phyloP scores from a whole-genome alignment of 2,888 invertebrate species.

The Tanytarsus gracilentus region DNA sequence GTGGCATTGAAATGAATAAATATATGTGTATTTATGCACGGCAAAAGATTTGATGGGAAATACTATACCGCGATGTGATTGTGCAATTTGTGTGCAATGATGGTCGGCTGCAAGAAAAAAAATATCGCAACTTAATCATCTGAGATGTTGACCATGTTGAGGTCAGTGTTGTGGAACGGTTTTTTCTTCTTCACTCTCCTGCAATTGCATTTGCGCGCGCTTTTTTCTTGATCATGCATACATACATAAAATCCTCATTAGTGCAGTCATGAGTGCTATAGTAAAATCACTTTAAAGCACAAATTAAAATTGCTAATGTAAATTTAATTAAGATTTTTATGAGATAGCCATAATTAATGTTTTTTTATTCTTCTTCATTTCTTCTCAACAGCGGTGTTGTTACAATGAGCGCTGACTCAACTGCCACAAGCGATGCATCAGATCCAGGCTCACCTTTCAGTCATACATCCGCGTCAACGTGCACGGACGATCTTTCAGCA shows the following conservation, averaged over 20 bases:
- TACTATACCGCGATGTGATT: background rate
- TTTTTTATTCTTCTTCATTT: slow-evolving; percentile 32
- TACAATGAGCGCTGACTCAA: slow-evolving; percentile 64
- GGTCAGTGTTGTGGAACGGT: slow-evolving; percentile 24
- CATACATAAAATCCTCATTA: background rate
- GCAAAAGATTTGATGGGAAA: slow-evolving; percentile 1
- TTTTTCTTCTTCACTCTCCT: background rate
- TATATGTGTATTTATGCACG: background rate
- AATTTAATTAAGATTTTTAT: slow-evolving; percentile 10
- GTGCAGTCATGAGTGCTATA: no score
- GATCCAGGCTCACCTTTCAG: slow-evolving; percentile 80
- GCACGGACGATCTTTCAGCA: slow-evolving; percentile 26
- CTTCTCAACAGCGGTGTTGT: slow-evolving; percentile 70
- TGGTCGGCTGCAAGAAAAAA: background rate
- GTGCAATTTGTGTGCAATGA: slow-evolving; percentile 25
- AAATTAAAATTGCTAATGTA: slow-evolving; percentile 13
- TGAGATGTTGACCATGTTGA: slow-evolving; percentile 20
- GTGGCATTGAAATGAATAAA: slow-evolving; percentile 14
- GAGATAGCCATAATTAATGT: background rate
- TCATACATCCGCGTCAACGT: slow-evolving; percentile 47
- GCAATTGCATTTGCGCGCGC: background rate
- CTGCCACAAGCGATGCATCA: slow-evolving; percentile 71
- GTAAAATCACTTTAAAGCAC: slow-evolving; percentile 3
- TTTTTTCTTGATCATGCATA: background rate
- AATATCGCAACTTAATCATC: slow-evolving; percentile 23